phyloP scores from a whole-genome alignment of 2,888 invertebrate genomes.

The Anoplius nigerrimus region DNA sequence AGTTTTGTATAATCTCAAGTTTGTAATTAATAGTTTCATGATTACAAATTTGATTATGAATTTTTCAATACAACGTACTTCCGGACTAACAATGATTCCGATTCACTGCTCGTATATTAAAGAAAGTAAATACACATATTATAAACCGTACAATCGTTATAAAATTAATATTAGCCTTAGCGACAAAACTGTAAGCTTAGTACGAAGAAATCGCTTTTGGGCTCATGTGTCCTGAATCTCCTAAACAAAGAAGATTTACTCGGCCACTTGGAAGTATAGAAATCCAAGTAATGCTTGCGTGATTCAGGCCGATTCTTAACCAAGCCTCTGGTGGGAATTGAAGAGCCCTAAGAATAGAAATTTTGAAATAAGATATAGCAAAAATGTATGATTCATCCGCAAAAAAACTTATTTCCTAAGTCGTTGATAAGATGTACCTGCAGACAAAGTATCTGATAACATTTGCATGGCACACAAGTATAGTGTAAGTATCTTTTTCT shows the following conservation, averaged over 20 bases:
- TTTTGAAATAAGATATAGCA: neutral
- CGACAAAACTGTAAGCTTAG: slow-evolving; percentile 18
- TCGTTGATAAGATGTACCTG: slow-evolving; percentile 78
- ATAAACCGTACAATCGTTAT: neutral
- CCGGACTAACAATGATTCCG: too few relatives aligned
- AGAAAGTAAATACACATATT: slow-evolving; percentile 10
- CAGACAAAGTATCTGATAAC: slow-evolving; percentile 97
- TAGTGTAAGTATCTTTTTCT: slow-evolving; percentile 87
- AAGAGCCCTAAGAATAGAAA: slow-evolving; percentile 83
- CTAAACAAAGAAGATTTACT: slow-evolving; percentile 87
- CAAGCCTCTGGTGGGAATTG: slow-evolving; percentile 98
- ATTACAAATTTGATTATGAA: too few relatives aligned
- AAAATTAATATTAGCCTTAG: neutral
- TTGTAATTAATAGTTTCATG: too few relatives aligned
- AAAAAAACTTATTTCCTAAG: slow-evolving; percentile 6
- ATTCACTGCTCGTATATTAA: too few relatives aligned
- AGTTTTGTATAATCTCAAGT: too few relatives aligned
- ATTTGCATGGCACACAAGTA: slow-evolving; percentile 98
- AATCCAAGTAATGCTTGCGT: slow-evolving; percentile 95
- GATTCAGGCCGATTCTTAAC: slow-evolving; percentile 93
- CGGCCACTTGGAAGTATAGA: slow-evolving; percentile 90
- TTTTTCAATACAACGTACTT: too few relatives aligned
- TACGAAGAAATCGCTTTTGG: slow-evolving; percentile 78
- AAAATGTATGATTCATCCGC: neutral
- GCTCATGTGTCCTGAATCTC: slow-evolving; percentile 94